These are phyloP conservation scores for Aegotheles bennettii DNA, from an alignment of 2,113 vertebrate species.

Conservation along the genomic window DNA sequence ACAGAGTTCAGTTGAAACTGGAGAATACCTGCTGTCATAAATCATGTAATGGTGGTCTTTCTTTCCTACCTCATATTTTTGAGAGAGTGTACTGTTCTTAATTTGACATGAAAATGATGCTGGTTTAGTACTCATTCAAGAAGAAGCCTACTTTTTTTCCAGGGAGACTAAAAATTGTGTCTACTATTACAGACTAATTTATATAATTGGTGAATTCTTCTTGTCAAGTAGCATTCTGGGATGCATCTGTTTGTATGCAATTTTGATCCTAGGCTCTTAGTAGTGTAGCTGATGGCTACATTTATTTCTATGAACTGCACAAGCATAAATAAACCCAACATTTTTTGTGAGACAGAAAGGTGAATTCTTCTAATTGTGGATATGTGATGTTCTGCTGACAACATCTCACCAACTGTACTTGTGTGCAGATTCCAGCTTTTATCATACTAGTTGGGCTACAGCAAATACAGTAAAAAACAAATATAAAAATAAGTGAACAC, in stretches of 20 bases:
- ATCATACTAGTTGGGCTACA: slow-evolving; percentile 22
- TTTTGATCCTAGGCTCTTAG: not conserved
- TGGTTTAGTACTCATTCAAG: not conserved
- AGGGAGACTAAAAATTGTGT: not conserved
- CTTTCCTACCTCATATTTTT: not conserved
- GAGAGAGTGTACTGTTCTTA: not conserved
- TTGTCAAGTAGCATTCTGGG: not conserved
- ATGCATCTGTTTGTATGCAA: too few relatives aligned
- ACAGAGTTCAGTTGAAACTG: not conserved
- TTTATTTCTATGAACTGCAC: not conserved
- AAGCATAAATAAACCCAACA: not conserved
- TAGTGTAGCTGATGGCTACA: not conserved
- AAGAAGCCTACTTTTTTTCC: not conserved
- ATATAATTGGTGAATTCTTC: not conserved
- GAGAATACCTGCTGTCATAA: not conserved
- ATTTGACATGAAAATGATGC: not conserved
- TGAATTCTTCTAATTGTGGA: slow-evolving; percentile 25
- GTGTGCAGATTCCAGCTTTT: slow-evolving; percentile 45
- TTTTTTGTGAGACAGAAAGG: slow-evolving; percentile 3
- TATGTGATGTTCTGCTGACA: slow-evolving; percentile 31
- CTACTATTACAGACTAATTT: not conserved
- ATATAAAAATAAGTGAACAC: slow-evolving; percentile 60
- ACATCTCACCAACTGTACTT: slow-evolving; percentile 29
- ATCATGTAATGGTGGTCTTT: not conserved
- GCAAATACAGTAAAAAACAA: slow-evolving; percentile 49